Conservation (phyloP, 2,888 invertebrate genomes). For the Eupithecia centaureata region DNA sequence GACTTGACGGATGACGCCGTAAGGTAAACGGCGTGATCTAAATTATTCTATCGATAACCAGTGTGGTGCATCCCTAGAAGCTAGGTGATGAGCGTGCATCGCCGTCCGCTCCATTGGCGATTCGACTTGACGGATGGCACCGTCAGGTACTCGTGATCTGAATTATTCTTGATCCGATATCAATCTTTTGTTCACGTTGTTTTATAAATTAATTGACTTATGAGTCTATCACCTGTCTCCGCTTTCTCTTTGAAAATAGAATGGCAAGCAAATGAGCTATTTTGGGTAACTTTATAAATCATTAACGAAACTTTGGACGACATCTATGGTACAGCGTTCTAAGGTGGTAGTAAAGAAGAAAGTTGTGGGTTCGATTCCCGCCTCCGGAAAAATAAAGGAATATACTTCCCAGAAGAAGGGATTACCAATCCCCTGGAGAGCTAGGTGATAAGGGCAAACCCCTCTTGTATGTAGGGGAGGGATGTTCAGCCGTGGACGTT, state of each 20-base stretch:
- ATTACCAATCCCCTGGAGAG: not conserved
- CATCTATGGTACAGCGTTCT: no score
- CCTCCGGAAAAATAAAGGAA: no score
- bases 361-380: no score
- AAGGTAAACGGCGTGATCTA: constrained; percentile 33
- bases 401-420: no score
- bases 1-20: constrained; percentile 43
- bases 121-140: constrained; percentile 44
- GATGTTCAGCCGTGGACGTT: no score
- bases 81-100: constrained; percentile 47
- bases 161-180: constrained; percentile 28
- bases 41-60: constrained; percentile 24
- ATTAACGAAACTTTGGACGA: no score
- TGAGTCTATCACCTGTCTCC: constrained; percentile 19
- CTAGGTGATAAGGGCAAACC: no score
- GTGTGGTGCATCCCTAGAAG: constrained; percentile 27
- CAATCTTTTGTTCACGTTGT: constrained; percentile 23
- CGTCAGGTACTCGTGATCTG: constrained; percentile 34
- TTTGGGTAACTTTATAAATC: not conserved
- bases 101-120: constrained; percentile 42
- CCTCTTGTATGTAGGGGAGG: no score
- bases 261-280: not conserved
- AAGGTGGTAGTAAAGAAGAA: no score
- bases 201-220: constrained; percentile 19
- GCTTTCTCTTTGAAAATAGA: constrained; percentile 1